These are phyloP conservation scores for Anguilla obscura DNA, from an alignment of 2,797 vertebrate genomes.

Conservation along the genomic window DNA sequence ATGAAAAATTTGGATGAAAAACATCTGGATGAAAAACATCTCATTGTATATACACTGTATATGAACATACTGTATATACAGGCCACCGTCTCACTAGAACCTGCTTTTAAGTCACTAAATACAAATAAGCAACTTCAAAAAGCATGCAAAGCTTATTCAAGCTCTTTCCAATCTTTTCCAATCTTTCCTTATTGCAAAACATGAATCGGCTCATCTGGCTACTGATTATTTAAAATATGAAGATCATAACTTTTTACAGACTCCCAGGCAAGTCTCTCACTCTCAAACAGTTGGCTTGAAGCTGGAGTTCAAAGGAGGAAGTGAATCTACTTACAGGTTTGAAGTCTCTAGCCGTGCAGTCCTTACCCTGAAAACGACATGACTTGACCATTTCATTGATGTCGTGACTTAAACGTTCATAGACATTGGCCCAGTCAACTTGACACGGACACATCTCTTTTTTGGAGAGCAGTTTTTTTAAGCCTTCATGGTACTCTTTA, in stretches of 20 bases:
- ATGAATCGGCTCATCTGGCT: constrained; percentile 24
- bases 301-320: constrained; percentile 77
- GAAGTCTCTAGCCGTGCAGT: constrained; percentile 64
- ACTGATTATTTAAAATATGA: constrained; percentile 64
- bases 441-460: background rate
- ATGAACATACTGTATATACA: background rate
- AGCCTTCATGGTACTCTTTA: background rate
- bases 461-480: background rate
- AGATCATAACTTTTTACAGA: constrained; percentile 58
- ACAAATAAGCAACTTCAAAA: background rate
- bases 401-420: constrained; percentile 47
- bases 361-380: constrained; percentile 61
- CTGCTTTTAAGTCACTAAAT: background rate
- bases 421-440: constrained; percentile 21
- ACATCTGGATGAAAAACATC: background rate
- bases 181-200: background rate
- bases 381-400: constrained; percentile 57
- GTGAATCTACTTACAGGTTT: constrained; percentile 70
- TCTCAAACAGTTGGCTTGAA: constrained; percentile 50
- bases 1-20: background rate
- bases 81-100: background rate
- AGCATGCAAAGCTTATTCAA: background rate
- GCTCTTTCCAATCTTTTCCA: no score
- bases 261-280: constrained; percentile 61
- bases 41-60: no score